A percentile compares a stretch with the other conserved stretches of the same genome.
phyloP scores from a whole-genome alignment of 2,888 invertebrate genomes.

The Eupithecia abbreviata region DNA sequence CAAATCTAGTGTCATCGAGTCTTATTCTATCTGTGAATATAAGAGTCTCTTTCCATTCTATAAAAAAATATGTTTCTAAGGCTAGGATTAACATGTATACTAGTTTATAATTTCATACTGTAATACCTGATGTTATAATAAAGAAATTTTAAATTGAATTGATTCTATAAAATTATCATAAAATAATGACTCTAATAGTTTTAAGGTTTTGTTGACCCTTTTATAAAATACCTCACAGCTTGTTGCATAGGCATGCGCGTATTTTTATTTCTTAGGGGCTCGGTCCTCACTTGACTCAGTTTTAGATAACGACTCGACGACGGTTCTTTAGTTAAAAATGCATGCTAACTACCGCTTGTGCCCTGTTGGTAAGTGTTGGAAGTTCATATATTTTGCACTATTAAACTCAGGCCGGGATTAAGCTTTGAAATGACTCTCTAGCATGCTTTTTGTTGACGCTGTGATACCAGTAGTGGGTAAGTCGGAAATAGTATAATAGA shows the following conservation, averaged over 20 bases:
- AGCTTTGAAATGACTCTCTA: neutral
- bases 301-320: conserved; percentile 54
- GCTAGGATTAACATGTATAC: too few species aligned
- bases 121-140: too few species aligned
- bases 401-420: neutral
- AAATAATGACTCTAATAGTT: too few species aligned
- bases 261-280: conserved; percentile 17
- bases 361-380: conserved; percentile 5
- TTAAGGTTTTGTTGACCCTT: neutral
- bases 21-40: too few species aligned
- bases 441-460: neutral
- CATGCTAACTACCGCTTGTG: conserved; percentile 43
- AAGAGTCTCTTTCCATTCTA: too few species aligned
- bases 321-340: conserved; percentile 60
- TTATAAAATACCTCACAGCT: neutral
- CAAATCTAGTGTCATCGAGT: too few species aligned
- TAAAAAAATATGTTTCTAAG: too few species aligned
- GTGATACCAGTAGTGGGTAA: neutral
- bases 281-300: conserved; percentile 58
- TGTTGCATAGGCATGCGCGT: neutral
- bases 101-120: too few species aligned
- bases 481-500: neutral
- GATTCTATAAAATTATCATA: too few species aligned
- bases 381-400: neutral
- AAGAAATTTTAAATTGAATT: too few species aligned